These are phyloP conservation scores for Axis porcinus DNA, from an alignment of 2,113 vertebrate species.

Conservation along the genomic window DNA sequence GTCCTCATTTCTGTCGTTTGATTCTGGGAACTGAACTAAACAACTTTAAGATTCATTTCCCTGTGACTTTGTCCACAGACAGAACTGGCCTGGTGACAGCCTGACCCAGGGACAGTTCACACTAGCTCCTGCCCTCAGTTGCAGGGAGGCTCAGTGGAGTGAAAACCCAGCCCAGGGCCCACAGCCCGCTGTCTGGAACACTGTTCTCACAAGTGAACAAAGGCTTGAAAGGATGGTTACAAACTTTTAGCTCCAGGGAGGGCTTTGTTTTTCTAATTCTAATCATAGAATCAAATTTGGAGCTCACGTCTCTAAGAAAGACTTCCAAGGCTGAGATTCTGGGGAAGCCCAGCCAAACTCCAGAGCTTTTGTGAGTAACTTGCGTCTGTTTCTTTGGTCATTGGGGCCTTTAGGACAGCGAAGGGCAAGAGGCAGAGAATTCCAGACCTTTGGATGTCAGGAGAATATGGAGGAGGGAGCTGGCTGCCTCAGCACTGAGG, in stretches of 20 bases:
- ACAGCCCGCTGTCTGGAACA: background rate
- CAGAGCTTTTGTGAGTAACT: background rate
- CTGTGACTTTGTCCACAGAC: background rate
- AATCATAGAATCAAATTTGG: background rate
- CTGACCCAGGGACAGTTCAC: background rate
- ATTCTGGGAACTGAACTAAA: background rate
- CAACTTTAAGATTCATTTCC: background rate
- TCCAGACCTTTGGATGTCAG: conserved; percentile 29
- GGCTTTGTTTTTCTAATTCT: background rate
- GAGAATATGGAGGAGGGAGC: background rate
- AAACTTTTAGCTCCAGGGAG: background rate
- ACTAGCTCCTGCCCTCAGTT: background rate
- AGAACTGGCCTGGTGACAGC: background rate
- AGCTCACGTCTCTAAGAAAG: background rate
- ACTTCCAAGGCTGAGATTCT: background rate
- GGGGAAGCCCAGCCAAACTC: background rate
- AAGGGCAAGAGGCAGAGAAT: background rate
- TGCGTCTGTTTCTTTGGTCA: background rate
- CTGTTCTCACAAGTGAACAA: background rate
- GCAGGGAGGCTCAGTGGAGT: background rate
- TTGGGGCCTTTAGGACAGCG: background rate
- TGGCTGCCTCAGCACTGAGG: background rate
- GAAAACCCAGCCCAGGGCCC: background rate
- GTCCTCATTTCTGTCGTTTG: background rate
- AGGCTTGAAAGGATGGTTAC: background rate